Base-by-base conservation (phyloP, 2,113 vertebrate genomes). In the Thymallus thymallus region DNA sequence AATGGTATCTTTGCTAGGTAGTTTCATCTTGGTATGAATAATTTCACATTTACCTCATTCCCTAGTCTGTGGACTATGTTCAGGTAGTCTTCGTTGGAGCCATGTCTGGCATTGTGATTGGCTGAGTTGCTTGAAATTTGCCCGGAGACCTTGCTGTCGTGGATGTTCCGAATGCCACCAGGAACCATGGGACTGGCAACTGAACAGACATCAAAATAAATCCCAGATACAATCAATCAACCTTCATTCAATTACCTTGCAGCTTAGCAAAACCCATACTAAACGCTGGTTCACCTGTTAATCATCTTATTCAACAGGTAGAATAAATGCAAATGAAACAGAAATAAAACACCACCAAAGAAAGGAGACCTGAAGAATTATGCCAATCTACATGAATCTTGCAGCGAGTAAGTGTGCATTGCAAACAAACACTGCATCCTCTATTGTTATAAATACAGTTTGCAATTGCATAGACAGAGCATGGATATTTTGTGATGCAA, bases 51-150 rank as follows among this genome's bases (percentile, higher is more conserved):
- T 95, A 98, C 97, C 92, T 98, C 97, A 91, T 92, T 95, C 87
- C 94, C 96, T 82, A 98, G 90, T 83, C 96, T 96, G 87, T 98
- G 96, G 87, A 97, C 93, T 86, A 97, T 95, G 88, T 94, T 95
- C 75, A 97, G 94, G 87, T 98, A 98, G 91, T 96, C 95, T 72
- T 96, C 96, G 86, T 90, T 95, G 76, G 95, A 95, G 84, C 94
- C 92, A 81, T 95, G 93, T 90, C 95, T 94, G 4, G 76, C 69
- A 73, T 97, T 96, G 87, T 98, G 96, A 91, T 99, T 96, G 83
- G 96, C 93, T 86, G 96, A 94, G 89, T 89, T 96, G 86, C 94
- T 95, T 71, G 96, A 94, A 88, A 97, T 93, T 46, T 96, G 96
- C 84, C 94, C 95, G 76, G 96, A 92, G 86, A 96, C 93, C 90